Percentiles rank a stretch among this genome's conserved stretches.
phyloP scores from a whole-genome alignment of 2,888 invertebrate species.

The Mesoligia furuncula region DNA sequence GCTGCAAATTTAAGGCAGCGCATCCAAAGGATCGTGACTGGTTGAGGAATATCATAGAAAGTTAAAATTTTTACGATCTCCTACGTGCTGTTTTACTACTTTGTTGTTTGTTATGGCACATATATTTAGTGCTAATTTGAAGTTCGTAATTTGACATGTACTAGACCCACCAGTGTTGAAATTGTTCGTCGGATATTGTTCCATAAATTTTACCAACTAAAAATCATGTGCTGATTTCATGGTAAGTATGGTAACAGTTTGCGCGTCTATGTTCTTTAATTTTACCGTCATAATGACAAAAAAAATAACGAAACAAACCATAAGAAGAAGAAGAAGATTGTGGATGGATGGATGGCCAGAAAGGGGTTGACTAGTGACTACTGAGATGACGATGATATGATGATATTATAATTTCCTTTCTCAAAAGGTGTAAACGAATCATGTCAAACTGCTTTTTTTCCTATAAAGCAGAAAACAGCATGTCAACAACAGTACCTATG shows the following conservation, averaged over 20 bases:
- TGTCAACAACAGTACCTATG: too few relatives aligned
- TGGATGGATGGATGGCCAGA: neutral
- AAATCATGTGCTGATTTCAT: neutral
- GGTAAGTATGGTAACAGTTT: neutral
- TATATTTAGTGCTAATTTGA: conserved; percentile 16
- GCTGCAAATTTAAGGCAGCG: conserved; percentile 2
- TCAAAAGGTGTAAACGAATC: neutral
- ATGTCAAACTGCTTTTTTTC: neutral
- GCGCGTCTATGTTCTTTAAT: neutral
- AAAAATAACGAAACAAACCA: too few relatives aligned
- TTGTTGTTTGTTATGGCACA: conserved; percentile 4
- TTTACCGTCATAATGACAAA: neutral
- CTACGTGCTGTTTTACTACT: conserved; percentile 3
- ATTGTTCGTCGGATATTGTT: neutral
- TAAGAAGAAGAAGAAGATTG: neutral
- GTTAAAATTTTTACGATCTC: conserved; percentile 6
- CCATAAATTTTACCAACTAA: neutral
- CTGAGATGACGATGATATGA: neutral
- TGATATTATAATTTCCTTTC: neutral
- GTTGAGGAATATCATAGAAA: conserved; percentile 38
- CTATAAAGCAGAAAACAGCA: neutral
- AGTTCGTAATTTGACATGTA: neutral
- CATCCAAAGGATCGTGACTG: conserved; percentile 33
- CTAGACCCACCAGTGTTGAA: neutral
- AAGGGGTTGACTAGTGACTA: neutral